phyloP scores from a whole-genome alignment of 2,888 invertebrate genomes.

The Napeogenes inachia region DNA sequence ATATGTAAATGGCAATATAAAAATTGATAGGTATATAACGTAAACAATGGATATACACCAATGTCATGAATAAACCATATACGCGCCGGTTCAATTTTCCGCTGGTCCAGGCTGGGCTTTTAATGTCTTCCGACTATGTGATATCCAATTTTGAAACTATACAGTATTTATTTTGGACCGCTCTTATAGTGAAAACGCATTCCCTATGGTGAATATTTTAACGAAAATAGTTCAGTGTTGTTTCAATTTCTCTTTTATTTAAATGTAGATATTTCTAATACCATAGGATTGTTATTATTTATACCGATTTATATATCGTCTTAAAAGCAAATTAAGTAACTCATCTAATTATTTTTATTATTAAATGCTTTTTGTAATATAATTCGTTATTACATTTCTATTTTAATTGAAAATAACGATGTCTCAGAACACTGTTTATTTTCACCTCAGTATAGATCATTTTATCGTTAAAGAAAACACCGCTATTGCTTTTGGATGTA shows the following conservation, averaged over 20 bases:
- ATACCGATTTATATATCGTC: too few relatives aligned
- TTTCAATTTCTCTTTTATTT: background rate
- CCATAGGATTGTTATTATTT: too few relatives aligned
- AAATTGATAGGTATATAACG: conserved; percentile 37
- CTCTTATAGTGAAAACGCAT: background rate
- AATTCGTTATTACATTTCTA: background rate
- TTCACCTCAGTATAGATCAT: conserved; percentile 7
- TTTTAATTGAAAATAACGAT: conserved; percentile 2
- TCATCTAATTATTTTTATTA: background rate
- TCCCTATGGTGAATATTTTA: conserved; percentile 3
- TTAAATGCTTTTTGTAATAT: background rate
- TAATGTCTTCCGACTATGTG: conserved; percentile 47
- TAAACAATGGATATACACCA: conserved; percentile 46
- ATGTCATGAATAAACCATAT: conserved; percentile 65
- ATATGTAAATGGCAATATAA: background rate
- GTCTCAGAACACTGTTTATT: conserved; percentile 5
- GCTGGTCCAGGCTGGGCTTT: conserved; percentile 47
- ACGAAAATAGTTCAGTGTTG: background rate
- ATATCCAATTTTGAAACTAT: conserved; percentile 36
- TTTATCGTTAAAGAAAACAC: conserved; percentile 5
- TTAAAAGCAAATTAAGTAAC: background rate
- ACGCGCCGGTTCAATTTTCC: conserved; percentile 60
- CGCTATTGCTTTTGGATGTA: conserved; percentile 7
- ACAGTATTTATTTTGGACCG: conserved; percentile 29
- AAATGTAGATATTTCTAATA: background rate